Conservation (phyloP, 2,797 vertebrate species). For the Lepilemur ruficaudatus region DNA sequence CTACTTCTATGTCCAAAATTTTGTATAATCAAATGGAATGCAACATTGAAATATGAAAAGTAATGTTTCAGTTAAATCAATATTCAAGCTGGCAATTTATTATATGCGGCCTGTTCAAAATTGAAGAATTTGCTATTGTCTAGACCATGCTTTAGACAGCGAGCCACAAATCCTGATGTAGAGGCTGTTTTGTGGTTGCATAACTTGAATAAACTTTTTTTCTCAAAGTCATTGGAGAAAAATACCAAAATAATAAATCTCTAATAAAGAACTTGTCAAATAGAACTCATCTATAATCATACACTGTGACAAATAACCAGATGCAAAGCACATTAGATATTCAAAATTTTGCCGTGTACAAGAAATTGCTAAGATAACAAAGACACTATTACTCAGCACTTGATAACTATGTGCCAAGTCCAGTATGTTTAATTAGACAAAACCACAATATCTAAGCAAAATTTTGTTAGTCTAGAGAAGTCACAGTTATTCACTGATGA, state of each 20-base stretch:
- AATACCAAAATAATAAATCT: slow-evolving; percentile 37
- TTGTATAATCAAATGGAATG: slow-evolving; percentile 64
- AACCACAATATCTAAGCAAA: background rate
- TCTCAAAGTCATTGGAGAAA: slow-evolving; percentile 48
- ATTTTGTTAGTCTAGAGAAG: background rate
- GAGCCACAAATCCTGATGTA: slow-evolving; percentile 64
- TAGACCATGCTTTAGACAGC: slow-evolving; percentile 67
- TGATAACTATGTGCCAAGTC: background rate
- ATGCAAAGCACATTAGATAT: background rate
- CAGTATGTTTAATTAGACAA: background rate
- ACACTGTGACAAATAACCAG: background rate
- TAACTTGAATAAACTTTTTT: slow-evolving; percentile 60
- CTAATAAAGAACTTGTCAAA: slow-evolving; percentile 17
- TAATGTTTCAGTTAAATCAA: slow-evolving; percentile 61
- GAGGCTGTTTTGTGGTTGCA: slow-evolving; percentile 53
- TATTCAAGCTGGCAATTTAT: slow-evolving; percentile 66
- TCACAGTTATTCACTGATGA: background rate
- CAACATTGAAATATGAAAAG: slow-evolving; percentile 69
- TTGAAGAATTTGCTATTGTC: slow-evolving; percentile 73
- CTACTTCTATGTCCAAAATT: slow-evolving; percentile 37
- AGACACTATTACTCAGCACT: background rate
- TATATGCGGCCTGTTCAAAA: slow-evolving; percentile 44
- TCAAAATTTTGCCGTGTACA: background rate
- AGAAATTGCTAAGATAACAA: background rate
- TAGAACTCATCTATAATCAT: background rate